Evolutionary conservation across 2,113 vertebrate species (phyloP).

Genomic region (Rostratula benghalensis): DNA sequence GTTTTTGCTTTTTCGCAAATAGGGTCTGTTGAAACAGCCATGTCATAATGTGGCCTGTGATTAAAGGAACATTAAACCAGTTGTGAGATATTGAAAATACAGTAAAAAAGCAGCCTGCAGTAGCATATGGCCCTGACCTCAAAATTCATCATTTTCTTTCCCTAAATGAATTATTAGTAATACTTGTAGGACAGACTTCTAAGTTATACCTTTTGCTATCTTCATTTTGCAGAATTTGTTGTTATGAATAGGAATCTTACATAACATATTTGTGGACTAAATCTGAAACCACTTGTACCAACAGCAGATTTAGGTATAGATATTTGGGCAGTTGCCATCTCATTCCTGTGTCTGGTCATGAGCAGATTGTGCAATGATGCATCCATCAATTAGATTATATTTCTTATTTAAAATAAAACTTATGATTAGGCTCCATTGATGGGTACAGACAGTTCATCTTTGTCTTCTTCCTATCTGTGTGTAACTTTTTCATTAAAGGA

Average conservation of each 20-base stretch:
- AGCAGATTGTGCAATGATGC: not conserved
- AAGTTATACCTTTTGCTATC: not conserved
- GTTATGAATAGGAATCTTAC: not conserved
- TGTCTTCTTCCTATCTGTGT: not conserved
- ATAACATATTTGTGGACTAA: not conserved
- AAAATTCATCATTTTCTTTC: not conserved
- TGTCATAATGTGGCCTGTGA: not conserved
- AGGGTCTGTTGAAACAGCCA: not conserved
- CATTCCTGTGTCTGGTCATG: not conserved
- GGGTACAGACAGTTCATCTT: fast-evolving
- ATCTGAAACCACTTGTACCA: not conserved
- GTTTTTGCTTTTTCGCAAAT: not conserved
- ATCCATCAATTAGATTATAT: not conserved
- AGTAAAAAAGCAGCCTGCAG: not conserved
- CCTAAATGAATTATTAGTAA: not conserved
- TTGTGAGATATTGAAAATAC: not conserved
- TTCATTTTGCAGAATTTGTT: not conserved
- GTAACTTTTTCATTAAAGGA: not conserved
- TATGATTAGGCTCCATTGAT: not conserved
- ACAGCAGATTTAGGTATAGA: not conserved
- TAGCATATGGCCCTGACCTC: fast-evolving
- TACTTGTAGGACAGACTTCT: not conserved
- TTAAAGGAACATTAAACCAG: not conserved
- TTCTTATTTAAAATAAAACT: not conserved
- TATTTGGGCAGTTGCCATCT: not conserved